A percentile compares a stretch with the other conserved stretches of the same genome.
phyloP scores from a whole-genome alignment of 2,113 vertebrate species.

The Scophthalmus maximus region DNA sequence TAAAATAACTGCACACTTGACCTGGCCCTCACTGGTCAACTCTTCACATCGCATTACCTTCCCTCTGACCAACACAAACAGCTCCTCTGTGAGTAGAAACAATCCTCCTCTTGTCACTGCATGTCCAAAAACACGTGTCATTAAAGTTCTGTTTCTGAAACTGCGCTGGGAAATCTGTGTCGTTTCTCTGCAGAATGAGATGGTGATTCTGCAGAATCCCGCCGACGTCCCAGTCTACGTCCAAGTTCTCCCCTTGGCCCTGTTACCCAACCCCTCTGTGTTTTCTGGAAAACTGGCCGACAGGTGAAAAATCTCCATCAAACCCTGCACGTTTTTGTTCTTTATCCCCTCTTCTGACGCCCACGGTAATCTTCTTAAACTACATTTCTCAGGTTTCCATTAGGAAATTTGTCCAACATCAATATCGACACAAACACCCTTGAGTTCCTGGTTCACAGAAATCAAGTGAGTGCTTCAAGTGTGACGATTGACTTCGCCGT shows the following conservation, averaged over 20 bases:
- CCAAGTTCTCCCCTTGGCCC: slow-evolving; percentile 92
- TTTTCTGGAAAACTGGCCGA: slow-evolving; percentile 90
- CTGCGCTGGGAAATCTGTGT: background rate
- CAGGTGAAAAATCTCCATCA: slow-evolving; percentile 80
- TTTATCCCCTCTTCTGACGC: background rate
- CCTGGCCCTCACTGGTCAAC: slow-evolving; percentile 92
- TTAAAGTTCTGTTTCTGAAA: background rate
- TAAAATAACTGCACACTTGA: slow-evolving; percentile 90
- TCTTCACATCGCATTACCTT: slow-evolving; percentile 88
- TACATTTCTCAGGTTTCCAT: slow-evolving; percentile 85
- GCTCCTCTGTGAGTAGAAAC: slow-evolving; percentile 91
- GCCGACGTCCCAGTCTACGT: slow-evolving; percentile 91
- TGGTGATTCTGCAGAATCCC: slow-evolving; percentile 93
- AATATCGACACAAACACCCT: slow-evolving; percentile 88
- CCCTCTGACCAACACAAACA: slow-evolving; percentile 95
- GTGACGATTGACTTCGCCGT: background rate
- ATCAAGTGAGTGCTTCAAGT: slow-evolving; percentile 85
- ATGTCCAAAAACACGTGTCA: background rate
- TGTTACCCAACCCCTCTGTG: slow-evolving; percentile 90
- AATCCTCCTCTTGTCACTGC: slow-evolving; percentile 8
- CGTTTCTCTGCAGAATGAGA: slow-evolving; percentile 86
- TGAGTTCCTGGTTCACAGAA: slow-evolving; percentile 94
- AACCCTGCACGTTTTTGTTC: background rate
- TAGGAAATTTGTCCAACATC: slow-evolving; percentile 89
- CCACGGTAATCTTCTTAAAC: background rate